Evolutionary conservation across 2,797 vertebrate genomes (phyloP), one percentile per base, ranked within the genome.

Genomic region (Cirrhinus molitorella): DNA sequence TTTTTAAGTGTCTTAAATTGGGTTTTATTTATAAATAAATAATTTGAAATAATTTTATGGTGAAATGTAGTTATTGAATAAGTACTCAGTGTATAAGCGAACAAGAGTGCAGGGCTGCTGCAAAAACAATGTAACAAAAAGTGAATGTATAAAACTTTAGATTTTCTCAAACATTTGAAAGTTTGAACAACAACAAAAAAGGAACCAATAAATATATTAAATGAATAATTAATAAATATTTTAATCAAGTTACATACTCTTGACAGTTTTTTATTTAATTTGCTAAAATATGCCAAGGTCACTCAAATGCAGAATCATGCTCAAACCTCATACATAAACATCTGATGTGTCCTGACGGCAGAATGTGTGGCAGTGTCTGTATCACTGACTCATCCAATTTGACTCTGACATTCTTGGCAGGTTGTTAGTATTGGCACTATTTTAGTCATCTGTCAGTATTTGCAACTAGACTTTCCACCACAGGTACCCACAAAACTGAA

Each of bases 261-360:
- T 1, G 49, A 13, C 25, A 14, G 10, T 21, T 14, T 28, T n/a
- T 37, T 76, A 17, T 21, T 55, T 55, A 4, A 55, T 57, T 76
- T 57, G 53, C 51, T 77, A 31, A 57, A 55, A 49, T 85, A 91
- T 85, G 83, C 75, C 40, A 80, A 45, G 82, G 77, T 87, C 85
- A 87, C 61, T 19, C 68, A 86, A 87, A 79, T 71, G 79, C 55
- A 66, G 74, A 79, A 71, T 79, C 23, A 47, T 43, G 72, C 86
- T 87, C 81, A 85, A 73, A 70, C 28, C 84, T 91, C 85, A 90
- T 92, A 89, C 93, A 92, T 92, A 93, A 91, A 87, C 88, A 49
- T 49, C 16, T 17, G 16, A 49, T 49, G 47, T 49, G 47, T 49
- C 47, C 47, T 49, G 47, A 49, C 47, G 5, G 16, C 47, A 49